Conservation (phyloP, 1,140 invertebrate species). For the Pantala flavescens region DNA sequence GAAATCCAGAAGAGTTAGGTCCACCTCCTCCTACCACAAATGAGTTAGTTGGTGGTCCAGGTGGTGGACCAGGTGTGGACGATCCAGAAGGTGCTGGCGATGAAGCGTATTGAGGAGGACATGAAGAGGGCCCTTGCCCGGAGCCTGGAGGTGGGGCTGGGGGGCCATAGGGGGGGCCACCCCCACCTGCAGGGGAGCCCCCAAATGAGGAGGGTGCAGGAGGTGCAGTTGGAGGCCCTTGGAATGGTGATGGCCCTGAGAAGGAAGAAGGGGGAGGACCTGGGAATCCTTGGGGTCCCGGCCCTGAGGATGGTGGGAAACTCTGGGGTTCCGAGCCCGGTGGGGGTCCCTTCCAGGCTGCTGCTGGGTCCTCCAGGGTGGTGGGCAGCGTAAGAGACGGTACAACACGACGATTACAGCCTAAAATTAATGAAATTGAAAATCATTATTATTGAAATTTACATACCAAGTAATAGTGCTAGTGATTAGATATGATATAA, state of each 20-base stretch:
- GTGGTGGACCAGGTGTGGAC: slow-evolving; percentile 54
- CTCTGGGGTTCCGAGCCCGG: slow-evolving; percentile 50
- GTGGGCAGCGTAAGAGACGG: slow-evolving; percentile 50
- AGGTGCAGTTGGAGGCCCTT: slow-evolving; percentile 43
- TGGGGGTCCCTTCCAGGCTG: slow-evolving; percentile 55
- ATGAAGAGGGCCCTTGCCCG: slow-evolving; percentile 12
- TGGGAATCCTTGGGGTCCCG: slow-evolving; percentile 21
- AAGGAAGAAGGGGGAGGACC: slow-evolving; percentile 46
- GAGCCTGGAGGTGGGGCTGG: slow-evolving; percentile 23
- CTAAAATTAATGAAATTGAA: slow-evolving; percentile 30
- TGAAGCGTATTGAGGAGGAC: slow-evolving; percentile 55
- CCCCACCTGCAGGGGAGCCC: slow-evolving; percentile 45
- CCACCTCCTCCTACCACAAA: background rate
- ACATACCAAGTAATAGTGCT: background rate
- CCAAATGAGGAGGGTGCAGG: slow-evolving; percentile 48
- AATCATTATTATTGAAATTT: background rate
- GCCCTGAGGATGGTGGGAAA: slow-evolving; percentile 44
- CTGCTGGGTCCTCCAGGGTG: slow-evolving; percentile 56
- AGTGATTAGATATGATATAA: too few species aligned
- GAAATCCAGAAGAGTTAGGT: slow-evolving; percentile 18
- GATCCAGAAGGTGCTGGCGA: slow-evolving; percentile 65
- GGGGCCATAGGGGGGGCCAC: slow-evolving; percentile 55
- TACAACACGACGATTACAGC: slow-evolving; percentile 53
- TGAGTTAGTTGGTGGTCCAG: slow-evolving; percentile 21
- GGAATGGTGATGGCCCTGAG: slow-evolving; percentile 48